Evolutionary conservation across 2,888 invertebrate species (phyloP), one percentile per base, ranked within the genome.

Genomic region (Schizaphis graminum): DNA sequence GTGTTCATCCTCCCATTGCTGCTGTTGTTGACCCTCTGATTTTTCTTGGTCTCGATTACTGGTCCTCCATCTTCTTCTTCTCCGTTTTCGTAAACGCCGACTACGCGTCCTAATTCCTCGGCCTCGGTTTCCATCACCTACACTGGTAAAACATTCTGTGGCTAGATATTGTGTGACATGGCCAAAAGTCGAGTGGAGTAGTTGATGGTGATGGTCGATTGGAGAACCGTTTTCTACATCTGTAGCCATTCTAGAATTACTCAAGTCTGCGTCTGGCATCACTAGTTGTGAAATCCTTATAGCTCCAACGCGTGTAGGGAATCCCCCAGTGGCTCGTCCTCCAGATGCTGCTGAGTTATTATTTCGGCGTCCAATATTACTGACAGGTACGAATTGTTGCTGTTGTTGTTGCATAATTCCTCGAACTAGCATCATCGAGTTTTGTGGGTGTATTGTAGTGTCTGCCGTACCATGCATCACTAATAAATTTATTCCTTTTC

Each of bases 401-500:
- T 99, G 99, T 95, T 98, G 98, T 95, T 98, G 97, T 96, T 99
- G 99, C 95, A 99, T 97, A 95, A 98, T 98, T 61, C 98, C 98
- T 95, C 61, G 85, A 21, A 91, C 94, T 77, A 99, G 96, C 85
- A 98, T 97, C 97, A 99, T 99, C 1, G 98, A 98, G 95, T 99
- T 99, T 96, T 99, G 99, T 95, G 99, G 97, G 96, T 99, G 99
- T 0, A 99, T 99, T 95, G 98, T 99, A 95, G 98, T 98, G 96
- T 99, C 99, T 0, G 98, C 99, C 0, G 99, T 98, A 24, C 99
- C 99, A 95, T 99, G 99, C 1, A 99, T 97, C 77, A 99, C 88
- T 44, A 93, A 93, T 77, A 93, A 56, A 28, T 93, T 93, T 44
- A 93, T 93, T 41, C 92, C 92, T 93, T 93, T 93, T 1, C 88